Evolutionary conservation across 2,888 invertebrate species (phyloP), one percentile per base, ranked within the genome.

Genomic region (Eucriotettix oculatus): DNA sequence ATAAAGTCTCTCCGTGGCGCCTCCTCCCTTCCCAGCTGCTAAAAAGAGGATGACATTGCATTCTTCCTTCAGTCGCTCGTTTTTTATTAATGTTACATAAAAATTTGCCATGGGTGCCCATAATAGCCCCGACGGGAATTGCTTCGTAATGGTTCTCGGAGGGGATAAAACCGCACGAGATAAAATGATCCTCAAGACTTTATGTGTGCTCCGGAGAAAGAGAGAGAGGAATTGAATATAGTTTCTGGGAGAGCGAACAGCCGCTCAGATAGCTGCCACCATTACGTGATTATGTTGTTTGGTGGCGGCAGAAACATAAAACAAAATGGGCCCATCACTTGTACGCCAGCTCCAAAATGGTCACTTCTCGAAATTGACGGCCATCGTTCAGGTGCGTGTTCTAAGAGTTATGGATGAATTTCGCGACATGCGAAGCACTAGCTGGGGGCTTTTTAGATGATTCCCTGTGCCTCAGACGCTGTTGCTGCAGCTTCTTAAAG

Each of bases 91-190:
- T 58, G 60, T 56, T 62, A 57, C 62, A 60, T 62, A 56, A 62
- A 60, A 62, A 62, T 62, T 62, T 62, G 62, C 60, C 62, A 62
- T 58, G 62, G 60, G 54, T 41, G 60, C 43, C 60, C 57, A 57
- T 60, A 60, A 60, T 60, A 60, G 53, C 60, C 54, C 53, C 60
- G 54, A 54, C 56, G 56, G 60, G 60, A 60, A 60, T 42, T 57
- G 60, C 54, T 55, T 55, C 55, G 55, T 55, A 55, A 55, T 55
- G 55, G 55, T 42, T 41, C 55, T 55, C n/a, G 41, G n/a, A 55
- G 55, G 55, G 55, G 55, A 55, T 55, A 48, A 48, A 48, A 48
- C 48, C 48, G 48, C 48, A 48, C 48, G 48, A 48, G 48, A 48
- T 48, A 48, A 48, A 48, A 48, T 48, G 48, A 48, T 48, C 48